Percentiles rank a stretch among this genome's conserved stretches.
phyloP scores from a whole-genome alignment of 2,888 invertebrate species.

The Abscondita cerata region DNA sequence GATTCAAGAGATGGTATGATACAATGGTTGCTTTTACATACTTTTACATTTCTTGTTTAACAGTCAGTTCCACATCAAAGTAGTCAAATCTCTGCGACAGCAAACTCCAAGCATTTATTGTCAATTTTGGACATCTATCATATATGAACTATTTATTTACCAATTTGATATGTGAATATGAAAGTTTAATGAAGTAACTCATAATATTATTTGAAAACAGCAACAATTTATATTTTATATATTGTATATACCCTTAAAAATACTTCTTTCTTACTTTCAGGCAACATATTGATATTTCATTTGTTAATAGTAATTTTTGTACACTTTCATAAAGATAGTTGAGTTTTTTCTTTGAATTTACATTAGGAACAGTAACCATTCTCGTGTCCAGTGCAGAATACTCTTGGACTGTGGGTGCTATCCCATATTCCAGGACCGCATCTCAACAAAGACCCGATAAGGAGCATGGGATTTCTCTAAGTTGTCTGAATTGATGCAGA shows the following conservation, averaged over 20 bases:
- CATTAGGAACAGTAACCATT: conserved; percentile 61
- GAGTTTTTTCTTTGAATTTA: conserved; percentile 39
- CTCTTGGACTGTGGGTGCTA: conserved; percentile 85
- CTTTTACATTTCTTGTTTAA: too few species aligned
- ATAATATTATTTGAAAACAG: conserved; percentile 7
- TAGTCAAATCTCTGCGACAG: too few species aligned
- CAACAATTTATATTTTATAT: conserved; percentile 1
- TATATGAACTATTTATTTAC: not conserved
- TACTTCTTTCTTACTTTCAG: conserved; percentile 2
- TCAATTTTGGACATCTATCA: not conserved
- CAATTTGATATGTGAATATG: conserved; percentile 1
- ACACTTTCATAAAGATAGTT: too few species aligned
- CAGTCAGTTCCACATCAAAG: too few species aligned
- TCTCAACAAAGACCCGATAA: conserved; percentile 84
- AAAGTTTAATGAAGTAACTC: not conserved
- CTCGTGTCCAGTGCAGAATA: conserved; percentile 81
- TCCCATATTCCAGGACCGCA: conserved; percentile 96
- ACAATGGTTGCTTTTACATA: not conserved
- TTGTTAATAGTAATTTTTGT: not conserved
- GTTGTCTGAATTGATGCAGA: conserved; percentile 87
- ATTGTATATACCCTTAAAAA: not conserved
- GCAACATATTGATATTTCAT: conserved; percentile 1
- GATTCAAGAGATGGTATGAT: conserved; percentile 10
- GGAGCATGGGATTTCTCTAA: conserved; percentile 89
- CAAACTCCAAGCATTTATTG: conserved; percentile 8